Base-by-base conservation (phyloP, 2,888 invertebrate species). In the Cataglyphis albicans region DNA sequence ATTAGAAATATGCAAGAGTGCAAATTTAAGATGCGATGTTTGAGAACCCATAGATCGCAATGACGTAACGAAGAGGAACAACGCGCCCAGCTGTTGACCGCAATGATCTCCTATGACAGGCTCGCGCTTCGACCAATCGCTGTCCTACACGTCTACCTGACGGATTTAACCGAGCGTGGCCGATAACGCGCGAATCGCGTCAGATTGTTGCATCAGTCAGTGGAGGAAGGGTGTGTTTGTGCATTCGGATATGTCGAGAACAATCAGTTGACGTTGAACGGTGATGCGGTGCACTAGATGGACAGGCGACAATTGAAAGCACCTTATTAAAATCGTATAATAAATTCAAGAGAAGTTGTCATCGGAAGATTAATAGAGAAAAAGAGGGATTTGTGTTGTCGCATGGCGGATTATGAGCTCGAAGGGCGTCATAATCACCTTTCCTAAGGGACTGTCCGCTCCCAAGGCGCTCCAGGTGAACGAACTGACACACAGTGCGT, bases 351-450 rank as follows among this genome's bases (percentile, higher is more conserved):
- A 7, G n/a, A n/a, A n/a, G 18, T 7, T 7, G 2, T 44, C 15
- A 44, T 0, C 48, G 7, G 7, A 7, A n/a, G 1, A 52, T 7
- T 7, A n/a, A 7, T 7, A 7, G n/a, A n/a, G n/a, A 52, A 1
- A 52, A 52, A n/a, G 48, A 52, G n/a, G n/a, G 2, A 52, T n/a
- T 6, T 29, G 18, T 35, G 25, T 32, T 29, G 32, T 83, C 82
- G 65, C 5, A 93, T 92, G 93, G 91, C 91, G 89, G 90, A 93
- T 90, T 90, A 94, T 94, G 94, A 93, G 91, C 86, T 89, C 93
- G 84, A 93, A 94, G 85, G 93, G 93, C 84, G 92, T 94, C 29
- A 91, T 94, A 74, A 94, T 94, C 82, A 92, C 94, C 18, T 86
- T 94, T 90, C 94, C 94, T 86, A 93, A 93, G 88, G 90, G 92